Percentiles rank a stretch among this genome's conserved stretches.
phyloP scores from a whole-genome alignment of 2,888 invertebrate genomes.

The Nomada hirtipes region DNA sequence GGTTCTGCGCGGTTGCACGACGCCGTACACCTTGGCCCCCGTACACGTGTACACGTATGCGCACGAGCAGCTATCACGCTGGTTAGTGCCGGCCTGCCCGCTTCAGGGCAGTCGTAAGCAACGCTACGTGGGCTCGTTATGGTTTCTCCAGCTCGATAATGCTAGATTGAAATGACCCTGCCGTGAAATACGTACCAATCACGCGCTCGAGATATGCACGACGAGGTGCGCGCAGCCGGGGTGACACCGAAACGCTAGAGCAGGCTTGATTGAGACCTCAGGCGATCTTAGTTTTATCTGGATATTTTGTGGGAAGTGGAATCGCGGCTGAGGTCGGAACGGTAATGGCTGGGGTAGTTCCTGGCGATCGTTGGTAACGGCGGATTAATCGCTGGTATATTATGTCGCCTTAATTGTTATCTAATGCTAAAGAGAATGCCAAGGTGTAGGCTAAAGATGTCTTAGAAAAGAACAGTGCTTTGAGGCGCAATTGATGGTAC shows the following conservation, averaged over 20 bases:
- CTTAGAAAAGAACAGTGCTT: background rate
- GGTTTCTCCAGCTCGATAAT: conserved; percentile 76
- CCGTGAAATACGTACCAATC: conserved; percentile 77
- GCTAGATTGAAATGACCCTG: conserved; percentile 76
- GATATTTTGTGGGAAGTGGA: too few relatives aligned
- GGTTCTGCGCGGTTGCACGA: conserved; percentile 51
- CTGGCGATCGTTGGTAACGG: too few relatives aligned
- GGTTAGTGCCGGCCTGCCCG: conserved; percentile 60
- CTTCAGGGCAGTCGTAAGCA: conserved; percentile 63
- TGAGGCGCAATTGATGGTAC: too few relatives aligned
- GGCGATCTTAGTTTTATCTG: conserved; percentile 36
- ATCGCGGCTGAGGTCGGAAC: too few relatives aligned
- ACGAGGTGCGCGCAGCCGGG: conserved; percentile 25
- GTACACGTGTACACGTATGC: conserved; percentile 33
- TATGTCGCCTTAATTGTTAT: too few relatives aligned
- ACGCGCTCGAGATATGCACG: conserved; percentile 47
- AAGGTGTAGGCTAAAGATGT: too few relatives aligned
- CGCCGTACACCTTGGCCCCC: conserved; percentile 38
- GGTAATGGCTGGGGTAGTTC: background rate
- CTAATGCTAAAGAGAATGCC: too few relatives aligned
- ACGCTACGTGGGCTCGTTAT: conserved; percentile 76
- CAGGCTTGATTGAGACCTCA: conserved; percentile 65
- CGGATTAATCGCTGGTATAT: too few relatives aligned
- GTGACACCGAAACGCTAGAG: too few relatives aligned
- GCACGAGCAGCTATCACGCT: conserved; percentile 13